Evolutionary conservation across 2,888 invertebrate species (phyloP).

Genomic region (Teleogryllus oceanicus): DNA sequence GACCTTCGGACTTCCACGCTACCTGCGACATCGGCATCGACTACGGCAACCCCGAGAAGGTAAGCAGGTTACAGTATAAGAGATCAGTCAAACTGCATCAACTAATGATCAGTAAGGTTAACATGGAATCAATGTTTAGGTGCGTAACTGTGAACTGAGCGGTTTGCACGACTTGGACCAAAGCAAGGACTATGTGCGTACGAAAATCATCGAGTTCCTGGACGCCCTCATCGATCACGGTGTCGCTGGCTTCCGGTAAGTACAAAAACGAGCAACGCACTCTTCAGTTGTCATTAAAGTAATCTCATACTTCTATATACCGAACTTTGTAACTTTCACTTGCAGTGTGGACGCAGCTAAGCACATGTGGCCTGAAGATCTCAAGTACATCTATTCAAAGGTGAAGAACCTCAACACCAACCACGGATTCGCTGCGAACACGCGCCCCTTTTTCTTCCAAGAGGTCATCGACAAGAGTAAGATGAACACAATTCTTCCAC

Average conservation of each 20-base stretch:
- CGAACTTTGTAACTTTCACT: too few relatives aligned
- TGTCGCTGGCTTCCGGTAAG: constrained; percentile 71
- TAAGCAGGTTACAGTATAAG: too few relatives aligned
- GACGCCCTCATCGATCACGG: constrained; percentile 67
- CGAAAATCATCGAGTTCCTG: constrained; percentile 61
- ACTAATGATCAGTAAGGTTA: too few relatives aligned
- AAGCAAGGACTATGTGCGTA: constrained; percentile 59
- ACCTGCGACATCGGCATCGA: constrained; percentile 58
- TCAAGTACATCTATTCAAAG: constrained; percentile 61
- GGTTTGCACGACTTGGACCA: constrained; percentile 77
- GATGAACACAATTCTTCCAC: too few relatives aligned
- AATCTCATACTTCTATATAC: too few relatives aligned
- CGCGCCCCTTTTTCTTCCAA: constrained; percentile 66
- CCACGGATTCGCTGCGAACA: constrained; percentile 61
- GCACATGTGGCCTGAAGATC: constrained; percentile 74
- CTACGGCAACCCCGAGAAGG: constrained; percentile 56
- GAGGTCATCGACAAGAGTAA: constrained; percentile 67
- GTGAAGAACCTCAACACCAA: constrained; percentile 59
- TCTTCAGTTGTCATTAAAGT: too few relatives aligned
- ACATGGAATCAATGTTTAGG: constrained; percentile 42
- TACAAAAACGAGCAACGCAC: too few relatives aligned
- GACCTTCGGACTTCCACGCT: constrained; percentile 64
- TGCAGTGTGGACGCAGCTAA: constrained; percentile 72
- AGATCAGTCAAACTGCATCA: too few relatives aligned
- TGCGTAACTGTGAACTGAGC: constrained; percentile 66